Base-by-base conservation (phyloP, 2,797 vertebrate genomes). In the Catharus ustulatus region DNA sequence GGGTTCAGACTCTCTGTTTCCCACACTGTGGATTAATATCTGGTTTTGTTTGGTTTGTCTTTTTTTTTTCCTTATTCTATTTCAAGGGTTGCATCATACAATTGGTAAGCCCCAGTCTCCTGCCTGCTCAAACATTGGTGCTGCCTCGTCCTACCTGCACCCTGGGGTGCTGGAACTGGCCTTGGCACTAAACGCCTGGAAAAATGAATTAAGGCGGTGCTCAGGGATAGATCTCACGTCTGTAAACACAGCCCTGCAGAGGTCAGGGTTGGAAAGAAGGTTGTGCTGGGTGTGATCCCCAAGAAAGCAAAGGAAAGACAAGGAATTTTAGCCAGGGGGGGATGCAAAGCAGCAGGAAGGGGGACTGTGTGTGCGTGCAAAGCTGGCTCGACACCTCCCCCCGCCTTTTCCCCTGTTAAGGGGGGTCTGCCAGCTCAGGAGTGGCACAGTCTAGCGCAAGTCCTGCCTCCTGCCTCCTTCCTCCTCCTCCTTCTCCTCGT, bases 381-480 rank as follows among this genome's bases (percentile, higher is more conserved):
- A 89, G 42, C 36, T 21, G 5, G 16, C 30, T 55, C 59, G 71
- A 45, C 24, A 30, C 8, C 29, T 14, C 58, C 26, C 57, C 20
- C 3, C 27, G 11, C 24, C 10, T 26, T 42, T 74, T 63, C 57
- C 36, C 43, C 74, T 34, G 9, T 14, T 46, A 57, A 82, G 42
- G 67, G 71, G 79, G 68, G 80, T 93, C 84, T 91, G 69, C 76
- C 69, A 77, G 78, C 55, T 86, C 77, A 48, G 72, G 91, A 95
- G 76, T 73, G 80, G 87, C 87, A 94, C 64, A 75, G 69, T 43
- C 32, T 51, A 86, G 54, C n/a, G 0, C 43, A 92, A 92, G 91
- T 94, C 96, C 96, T 89, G 94, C 95, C 93, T 95, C 77, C 73
- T 89, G 2, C 54, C 63, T 93, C 82, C 85, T 86, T 51, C 49